These are phyloP conservation scores for Alcedo atthis DNA, from an alignment of 2,797 vertebrate genomes.

Conservation along the genomic window DNA sequence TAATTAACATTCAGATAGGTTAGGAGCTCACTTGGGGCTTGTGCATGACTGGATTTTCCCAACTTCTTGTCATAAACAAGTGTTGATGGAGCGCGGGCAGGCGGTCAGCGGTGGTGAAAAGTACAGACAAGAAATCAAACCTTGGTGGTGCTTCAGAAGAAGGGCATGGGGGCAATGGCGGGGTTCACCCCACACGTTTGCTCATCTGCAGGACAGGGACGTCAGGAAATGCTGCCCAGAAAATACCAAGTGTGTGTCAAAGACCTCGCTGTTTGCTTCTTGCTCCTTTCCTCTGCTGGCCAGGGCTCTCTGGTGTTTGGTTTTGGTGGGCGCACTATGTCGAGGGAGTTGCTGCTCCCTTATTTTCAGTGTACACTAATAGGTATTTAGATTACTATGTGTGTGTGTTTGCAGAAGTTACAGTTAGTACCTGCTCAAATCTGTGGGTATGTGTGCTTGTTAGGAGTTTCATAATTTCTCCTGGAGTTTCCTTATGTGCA, in stretches of 20 bases:
- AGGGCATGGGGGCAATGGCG: background rate
- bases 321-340: background rate
- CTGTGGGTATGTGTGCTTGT: slow-evolving; percentile 9
- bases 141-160: background rate
- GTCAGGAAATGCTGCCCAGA: background rate
- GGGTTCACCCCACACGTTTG: background rate
- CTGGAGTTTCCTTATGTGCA: slow-evolving; percentile 44
- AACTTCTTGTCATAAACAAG: slow-evolving; percentile 24
- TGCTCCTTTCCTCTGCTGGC: background rate
- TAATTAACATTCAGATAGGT: slow-evolving; percentile 41
- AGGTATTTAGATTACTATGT: background rate
- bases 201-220: background rate
- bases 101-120: background rate
- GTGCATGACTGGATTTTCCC: slow-evolving; percentile 28
- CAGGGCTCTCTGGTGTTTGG: fast-evolving
- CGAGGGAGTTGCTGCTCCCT: background rate
- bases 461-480: slow-evolving; percentile 57
- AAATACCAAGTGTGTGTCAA: background rate
- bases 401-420: background rate
- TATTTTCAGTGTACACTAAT: background rate
- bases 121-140: background rate
- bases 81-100: background rate
- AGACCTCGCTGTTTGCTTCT: background rate
- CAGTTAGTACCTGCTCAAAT: background rate
- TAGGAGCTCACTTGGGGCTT: slow-evolving; percentile 15